Conservation (phyloP, 2,888 invertebrate genomes). For the Caradrina kadenii region DNA sequence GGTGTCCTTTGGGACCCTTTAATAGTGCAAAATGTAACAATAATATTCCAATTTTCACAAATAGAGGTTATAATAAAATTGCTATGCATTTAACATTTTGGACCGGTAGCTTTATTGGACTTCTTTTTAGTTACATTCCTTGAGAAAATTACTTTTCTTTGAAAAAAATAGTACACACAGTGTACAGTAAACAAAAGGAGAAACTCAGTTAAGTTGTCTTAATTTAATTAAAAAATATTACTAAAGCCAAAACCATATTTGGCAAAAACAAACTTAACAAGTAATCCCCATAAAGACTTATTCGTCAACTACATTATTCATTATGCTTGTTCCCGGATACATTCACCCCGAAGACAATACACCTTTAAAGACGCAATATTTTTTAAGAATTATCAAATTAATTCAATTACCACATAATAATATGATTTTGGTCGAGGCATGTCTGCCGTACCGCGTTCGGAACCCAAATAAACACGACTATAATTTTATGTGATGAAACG, state of each 20-base stretch:
- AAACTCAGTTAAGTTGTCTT: not conserved
- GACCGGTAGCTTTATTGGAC: constrained; percentile 18
- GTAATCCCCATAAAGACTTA: constrained; percentile 50
- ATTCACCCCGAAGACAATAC: constrained; percentile 55
- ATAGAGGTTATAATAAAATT: constrained; percentile 57
- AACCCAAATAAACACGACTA: constrained; percentile 50
- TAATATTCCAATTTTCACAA: constrained; percentile 69
- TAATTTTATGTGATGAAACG: constrained; percentile 56
- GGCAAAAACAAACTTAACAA: constrained; percentile 46
- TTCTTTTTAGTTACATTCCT: not conserved
- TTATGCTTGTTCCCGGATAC: constrained; percentile 42
- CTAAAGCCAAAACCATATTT: constrained; percentile 27
- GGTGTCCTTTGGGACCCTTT: constrained; percentile 69
- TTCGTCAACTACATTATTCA: constrained; percentile 51
- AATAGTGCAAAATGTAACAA: constrained; percentile 70
- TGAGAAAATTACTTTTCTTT: not conserved
- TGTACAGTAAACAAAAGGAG: not conserved
- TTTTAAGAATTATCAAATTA: constrained; percentile 63
- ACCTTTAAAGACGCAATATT: constrained; percentile 55
- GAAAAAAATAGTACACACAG: not conserved
- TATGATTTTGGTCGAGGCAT: constrained; percentile 54
- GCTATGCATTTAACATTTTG: constrained; percentile 31
- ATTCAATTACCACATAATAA: constrained; percentile 61
- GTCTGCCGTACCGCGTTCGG: constrained; percentile 25
- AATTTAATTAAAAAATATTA: constrained; percentile 34